phyloP scores from a whole-genome alignment of 1,140 invertebrate species.

The Heliothis subflexa region DNA sequence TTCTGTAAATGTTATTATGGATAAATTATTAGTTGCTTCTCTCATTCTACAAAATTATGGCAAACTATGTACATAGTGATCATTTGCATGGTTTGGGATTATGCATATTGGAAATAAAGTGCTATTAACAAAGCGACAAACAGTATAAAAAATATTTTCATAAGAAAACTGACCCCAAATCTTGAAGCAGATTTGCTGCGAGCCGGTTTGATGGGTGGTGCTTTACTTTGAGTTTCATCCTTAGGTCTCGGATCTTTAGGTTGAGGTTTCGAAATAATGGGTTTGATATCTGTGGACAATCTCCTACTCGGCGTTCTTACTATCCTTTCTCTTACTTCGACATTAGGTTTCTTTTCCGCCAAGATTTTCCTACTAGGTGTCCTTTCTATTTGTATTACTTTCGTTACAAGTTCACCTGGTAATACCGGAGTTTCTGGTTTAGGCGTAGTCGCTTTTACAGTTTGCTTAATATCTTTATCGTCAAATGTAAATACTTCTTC shows the following conservation, averaged over 20 bases:
- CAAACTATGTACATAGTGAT: conserved; percentile 54
- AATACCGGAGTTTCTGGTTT: conserved; percentile 56
- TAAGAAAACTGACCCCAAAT: conserved; percentile 84
- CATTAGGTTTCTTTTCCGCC: conserved; percentile 74
- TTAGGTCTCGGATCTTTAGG: conserved; percentile 53
- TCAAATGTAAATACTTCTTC: conserved; percentile 65
- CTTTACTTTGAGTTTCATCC: conserved; percentile 72
- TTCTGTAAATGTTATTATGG: conserved; percentile 82
- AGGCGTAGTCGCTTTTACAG: conserved; percentile 50
- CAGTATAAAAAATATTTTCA: conserved; percentile 75
- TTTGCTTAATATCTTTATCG: conserved; percentile 64
- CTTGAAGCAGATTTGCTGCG: conserved; percentile 84
- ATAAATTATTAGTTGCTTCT: conserved; percentile 71
- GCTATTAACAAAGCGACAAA: conserved; percentile 77
- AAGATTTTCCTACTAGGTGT: conserved; percentile 77
- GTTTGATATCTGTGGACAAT: conserved; percentile 65
- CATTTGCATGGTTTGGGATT: conserved; percentile 49
- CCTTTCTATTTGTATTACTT: conserved; percentile 80
- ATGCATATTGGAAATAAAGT: conserved; percentile 69
- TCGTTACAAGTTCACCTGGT: conserved; percentile 74
- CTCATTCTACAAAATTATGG: conserved; percentile 51
- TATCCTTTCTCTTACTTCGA: conserved; percentile 79
- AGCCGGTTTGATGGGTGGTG: conserved; percentile 83
- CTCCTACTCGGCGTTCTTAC: conserved; percentile 81
- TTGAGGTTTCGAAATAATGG: conserved; percentile 65